Evolutionary conservation across 2,113 vertebrate species (phyloP).

Genomic region (Pterocles gutturalis): DNA sequence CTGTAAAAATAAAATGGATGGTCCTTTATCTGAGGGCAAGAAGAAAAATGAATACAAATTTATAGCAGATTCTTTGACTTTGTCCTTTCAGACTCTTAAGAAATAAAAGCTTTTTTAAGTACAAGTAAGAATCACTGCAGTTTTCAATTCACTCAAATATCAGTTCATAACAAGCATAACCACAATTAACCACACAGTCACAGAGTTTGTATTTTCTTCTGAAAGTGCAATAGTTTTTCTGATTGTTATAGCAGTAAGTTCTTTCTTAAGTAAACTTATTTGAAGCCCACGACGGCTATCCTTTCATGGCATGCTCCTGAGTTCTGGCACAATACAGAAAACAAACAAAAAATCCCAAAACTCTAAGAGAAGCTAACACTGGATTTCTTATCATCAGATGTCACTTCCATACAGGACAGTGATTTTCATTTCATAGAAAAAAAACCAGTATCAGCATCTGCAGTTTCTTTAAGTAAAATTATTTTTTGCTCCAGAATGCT

Average conservation of each 20-base stretch:
- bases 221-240: background rate
- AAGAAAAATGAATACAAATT: background rate
- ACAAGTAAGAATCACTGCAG: background rate
- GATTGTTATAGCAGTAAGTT: background rate
- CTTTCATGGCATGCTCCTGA: background rate
- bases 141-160: background rate
- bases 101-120: background rate
- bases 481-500: background rate
- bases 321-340: background rate
- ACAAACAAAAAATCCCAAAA: background rate
- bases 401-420: background rate
- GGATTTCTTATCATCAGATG: background rate
- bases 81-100: background rate
- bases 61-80: background rate
- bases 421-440: background rate
- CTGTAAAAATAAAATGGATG: background rate
- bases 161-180: background rate
- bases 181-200: background rate
- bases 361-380: background rate
- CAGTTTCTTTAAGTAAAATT: background rate
- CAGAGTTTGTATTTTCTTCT: background rate
- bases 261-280: background rate
- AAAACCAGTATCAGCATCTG: background rate
- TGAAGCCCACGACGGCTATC: background rate
- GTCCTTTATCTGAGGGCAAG: background rate